Evolutionary conservation across 1,140 invertebrate species (phyloP).

Genomic region (Lepidotrigona ventralis): DNA sequence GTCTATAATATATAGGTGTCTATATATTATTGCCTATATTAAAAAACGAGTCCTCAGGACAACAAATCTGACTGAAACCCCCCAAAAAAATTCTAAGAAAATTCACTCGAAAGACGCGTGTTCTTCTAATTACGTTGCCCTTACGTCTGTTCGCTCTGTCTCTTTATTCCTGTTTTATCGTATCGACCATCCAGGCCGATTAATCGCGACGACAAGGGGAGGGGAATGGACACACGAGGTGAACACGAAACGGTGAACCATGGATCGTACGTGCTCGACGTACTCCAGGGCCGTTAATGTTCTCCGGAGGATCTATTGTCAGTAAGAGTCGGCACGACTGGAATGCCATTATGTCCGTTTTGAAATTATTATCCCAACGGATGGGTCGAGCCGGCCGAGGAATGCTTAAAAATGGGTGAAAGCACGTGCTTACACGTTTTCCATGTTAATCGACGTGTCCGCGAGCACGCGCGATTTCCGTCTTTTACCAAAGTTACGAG

Average conservation of each 20-base stretch:
- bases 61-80: background rate
- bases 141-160: background rate
- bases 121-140: background rate
- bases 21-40: too few relatives aligned
- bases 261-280: constrained; percentile 38
- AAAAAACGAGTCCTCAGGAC: too few relatives aligned
- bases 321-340: constrained; percentile 43
- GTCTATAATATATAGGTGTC: too few relatives aligned
- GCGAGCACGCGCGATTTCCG: background rate
- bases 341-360: constrained; percentile 57
- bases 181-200: constrained; percentile 14
- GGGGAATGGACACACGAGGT: background rate
- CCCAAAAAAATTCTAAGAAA: background rate
- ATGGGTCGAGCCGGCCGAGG: constrained; percentile 6
- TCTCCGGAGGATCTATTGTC: constrained; percentile 47
- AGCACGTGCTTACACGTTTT: constrained; percentile 28
- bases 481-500: background rate
- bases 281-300: constrained; percentile 44
- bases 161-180: background rate
- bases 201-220: background rate
- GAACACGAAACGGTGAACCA: constrained; percentile 30
- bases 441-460: constrained; percentile 46
- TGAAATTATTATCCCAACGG: constrained; percentile 58
- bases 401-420: constrained; percentile 55
- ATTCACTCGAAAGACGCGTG: background rate